Percentiles rank a stretch among this genome's conserved stretches.
phyloP scores from a whole-genome alignment of 2,888 invertebrate species.

The Seira ritae region DNA sequence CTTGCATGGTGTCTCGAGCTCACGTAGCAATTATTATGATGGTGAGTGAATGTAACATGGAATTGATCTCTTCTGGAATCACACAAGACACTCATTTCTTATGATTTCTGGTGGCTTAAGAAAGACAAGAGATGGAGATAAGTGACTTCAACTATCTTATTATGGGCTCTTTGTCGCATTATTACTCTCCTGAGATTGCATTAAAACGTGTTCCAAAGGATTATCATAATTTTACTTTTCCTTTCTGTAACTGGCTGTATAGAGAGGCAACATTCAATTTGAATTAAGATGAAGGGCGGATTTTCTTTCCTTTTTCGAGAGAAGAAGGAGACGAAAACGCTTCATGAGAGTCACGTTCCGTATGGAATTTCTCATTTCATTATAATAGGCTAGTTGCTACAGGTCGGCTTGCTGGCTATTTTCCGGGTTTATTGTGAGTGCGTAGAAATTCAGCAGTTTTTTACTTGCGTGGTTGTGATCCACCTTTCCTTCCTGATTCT shows the following conservation, averaged over 20 bases:
- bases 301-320: constrained; percentile 18
- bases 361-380: constrained; percentile 66
- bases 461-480: background rate
- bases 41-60: constrained; percentile 16
- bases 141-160: constrained; percentile 24
- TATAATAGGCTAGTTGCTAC: constrained; percentile 37
- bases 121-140: constrained; percentile 2
- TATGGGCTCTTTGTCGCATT: constrained; percentile 35
- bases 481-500: constrained; percentile 22
- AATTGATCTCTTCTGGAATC: constrained; percentile 29
- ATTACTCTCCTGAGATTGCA: background rate
- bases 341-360: constrained; percentile 65
- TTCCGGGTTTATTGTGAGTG: constrained; percentile 26
- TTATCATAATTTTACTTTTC: constrained; percentile 29
- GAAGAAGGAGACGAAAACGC: background rate
- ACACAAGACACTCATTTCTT: background rate
- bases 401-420: constrained; percentile 9
- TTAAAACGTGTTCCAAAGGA: constrained; percentile 36
- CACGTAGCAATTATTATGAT: constrained; percentile 4
- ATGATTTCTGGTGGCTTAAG: constrained; percentile 14
- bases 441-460: constrained; percentile 1
- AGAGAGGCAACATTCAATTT: constrained; percentile 36
- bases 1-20: background rate
- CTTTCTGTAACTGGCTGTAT: constrained; percentile 5
- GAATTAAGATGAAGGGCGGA: constrained; percentile 57